phyloP scores from a whole-genome alignment of 2,113 vertebrate genomes.

The Cynopterus brachyotis region DNA sequence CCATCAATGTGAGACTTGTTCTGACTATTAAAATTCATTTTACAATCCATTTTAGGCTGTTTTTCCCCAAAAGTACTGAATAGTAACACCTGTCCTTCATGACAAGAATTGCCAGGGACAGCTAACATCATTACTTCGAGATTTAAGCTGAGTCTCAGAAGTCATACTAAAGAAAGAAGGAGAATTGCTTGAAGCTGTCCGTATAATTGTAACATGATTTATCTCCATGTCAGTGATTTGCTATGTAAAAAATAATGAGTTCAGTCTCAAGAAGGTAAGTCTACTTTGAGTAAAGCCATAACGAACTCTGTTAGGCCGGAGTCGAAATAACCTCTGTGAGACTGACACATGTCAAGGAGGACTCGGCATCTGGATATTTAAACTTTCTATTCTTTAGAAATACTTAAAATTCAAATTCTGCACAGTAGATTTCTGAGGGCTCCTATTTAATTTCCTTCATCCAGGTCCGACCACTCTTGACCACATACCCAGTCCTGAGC shows the following conservation, averaged over 20 bases:
- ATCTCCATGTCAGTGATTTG: neutral
- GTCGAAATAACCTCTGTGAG: neutral
- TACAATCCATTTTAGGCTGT: neutral
- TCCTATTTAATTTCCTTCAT: neutral
- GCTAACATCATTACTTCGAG: neutral
- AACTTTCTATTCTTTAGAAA: neutral
- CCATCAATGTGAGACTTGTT: neutral
- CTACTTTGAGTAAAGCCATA: neutral
- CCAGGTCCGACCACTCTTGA: neutral
- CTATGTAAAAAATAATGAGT: neutral
- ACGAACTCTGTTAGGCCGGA: neutral
- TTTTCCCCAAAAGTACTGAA: neutral
- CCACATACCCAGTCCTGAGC: neutral
- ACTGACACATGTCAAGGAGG: neutral
- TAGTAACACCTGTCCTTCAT: neutral
- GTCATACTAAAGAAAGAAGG: neutral
- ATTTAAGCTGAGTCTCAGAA: neutral
- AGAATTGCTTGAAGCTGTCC: neutral
- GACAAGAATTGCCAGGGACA: neutral
- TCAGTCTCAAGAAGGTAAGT: neutral
- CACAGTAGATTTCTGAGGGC: neutral
- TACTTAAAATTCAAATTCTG: neutral
- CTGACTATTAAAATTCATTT: conserved; percentile 16
- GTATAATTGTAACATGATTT: neutral
- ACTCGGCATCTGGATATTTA: neutral